Conservation (phyloP, 2,113 vertebrate genomes). For the Galbula dea region DNA sequence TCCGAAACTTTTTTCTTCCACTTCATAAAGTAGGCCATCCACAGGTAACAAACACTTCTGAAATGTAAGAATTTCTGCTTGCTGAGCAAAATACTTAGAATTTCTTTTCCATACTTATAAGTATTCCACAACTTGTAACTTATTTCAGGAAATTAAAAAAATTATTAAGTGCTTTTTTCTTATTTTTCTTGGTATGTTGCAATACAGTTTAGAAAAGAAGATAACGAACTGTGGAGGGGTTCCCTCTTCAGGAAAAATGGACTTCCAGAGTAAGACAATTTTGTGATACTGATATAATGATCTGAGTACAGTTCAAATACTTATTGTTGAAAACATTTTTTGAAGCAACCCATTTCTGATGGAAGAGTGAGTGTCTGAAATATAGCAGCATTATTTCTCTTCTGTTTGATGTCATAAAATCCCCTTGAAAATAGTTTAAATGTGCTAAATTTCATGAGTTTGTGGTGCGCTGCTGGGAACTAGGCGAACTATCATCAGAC, state of each 20-base stretch:
- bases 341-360: background rate
- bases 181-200: constrained; percentile 9
- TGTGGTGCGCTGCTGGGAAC: no score
- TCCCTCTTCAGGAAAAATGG: background rate
- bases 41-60: background rate
- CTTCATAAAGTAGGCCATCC: background rate
- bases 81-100: background rate
- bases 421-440: background rate
- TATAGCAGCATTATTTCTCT: background rate
- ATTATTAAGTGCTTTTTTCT: background rate
- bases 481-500: no score
- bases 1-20: background rate
- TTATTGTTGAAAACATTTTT: constrained; percentile 1
- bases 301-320: constrained; percentile 22
- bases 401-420: constrained; percentile 3
- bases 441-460: no score
- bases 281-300: constrained; percentile 8
- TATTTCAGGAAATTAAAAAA: background rate
- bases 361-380: background rate
- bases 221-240: constrained; percentile 2
- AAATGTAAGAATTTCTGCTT: background rate
- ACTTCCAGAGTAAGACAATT: background rate
- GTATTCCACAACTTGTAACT: background rate
- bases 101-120: background rate
- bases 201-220: background rate